Conservation (phyloP, 30 jellyfish, hydroid and myxozoan species). For the Cassiopea xamachana region DNA sequence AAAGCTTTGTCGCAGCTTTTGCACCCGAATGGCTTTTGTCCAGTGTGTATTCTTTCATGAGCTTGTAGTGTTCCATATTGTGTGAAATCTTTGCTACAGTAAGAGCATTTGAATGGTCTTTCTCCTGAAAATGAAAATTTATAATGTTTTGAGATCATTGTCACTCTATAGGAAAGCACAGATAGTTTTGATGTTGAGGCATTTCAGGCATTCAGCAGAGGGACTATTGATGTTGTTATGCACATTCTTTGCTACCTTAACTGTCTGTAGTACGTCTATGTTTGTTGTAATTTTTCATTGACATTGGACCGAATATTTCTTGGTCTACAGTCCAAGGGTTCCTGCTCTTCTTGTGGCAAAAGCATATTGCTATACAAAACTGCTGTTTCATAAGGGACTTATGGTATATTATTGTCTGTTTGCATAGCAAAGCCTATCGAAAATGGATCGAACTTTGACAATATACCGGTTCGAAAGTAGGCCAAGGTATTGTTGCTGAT, state of each 20-base stretch:
- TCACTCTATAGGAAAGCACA: neutral
- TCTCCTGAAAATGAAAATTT: slow-evolving; percentile 57
- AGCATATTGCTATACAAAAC: too few relatives aligned
- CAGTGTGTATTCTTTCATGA: slow-evolving; percentile 94
- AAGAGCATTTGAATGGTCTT: slow-evolving; percentile 88
- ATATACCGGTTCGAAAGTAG: too few relatives aligned
- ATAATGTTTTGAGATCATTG: neutral
- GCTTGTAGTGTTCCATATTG: slow-evolving; percentile 95
- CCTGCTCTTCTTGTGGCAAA: too few relatives aligned
- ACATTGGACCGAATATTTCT: too few relatives aligned
- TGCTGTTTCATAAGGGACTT: too few relatives aligned
- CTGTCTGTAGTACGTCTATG: too few relatives aligned
- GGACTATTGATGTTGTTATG: neutral
- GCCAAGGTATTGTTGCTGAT: too few relatives aligned
- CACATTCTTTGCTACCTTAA: neutral
- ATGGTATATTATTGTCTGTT: too few relatives aligned
- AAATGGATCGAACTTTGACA: too few relatives aligned
- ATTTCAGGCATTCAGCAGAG: neutral
- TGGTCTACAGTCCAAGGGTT: too few relatives aligned
- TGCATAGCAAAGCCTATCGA: too few relatives aligned
- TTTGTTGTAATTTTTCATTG: too few relatives aligned
- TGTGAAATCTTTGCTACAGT: slow-evolving; percentile 87
- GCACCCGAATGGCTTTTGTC: slow-evolving; percentile 85
- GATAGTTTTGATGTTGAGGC: neutral
- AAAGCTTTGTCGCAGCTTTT: slow-evolving; percentile 81